phyloP scores from a whole-genome alignment of 2,797 vertebrate genomes.

The Bufotes viridis region DNA sequence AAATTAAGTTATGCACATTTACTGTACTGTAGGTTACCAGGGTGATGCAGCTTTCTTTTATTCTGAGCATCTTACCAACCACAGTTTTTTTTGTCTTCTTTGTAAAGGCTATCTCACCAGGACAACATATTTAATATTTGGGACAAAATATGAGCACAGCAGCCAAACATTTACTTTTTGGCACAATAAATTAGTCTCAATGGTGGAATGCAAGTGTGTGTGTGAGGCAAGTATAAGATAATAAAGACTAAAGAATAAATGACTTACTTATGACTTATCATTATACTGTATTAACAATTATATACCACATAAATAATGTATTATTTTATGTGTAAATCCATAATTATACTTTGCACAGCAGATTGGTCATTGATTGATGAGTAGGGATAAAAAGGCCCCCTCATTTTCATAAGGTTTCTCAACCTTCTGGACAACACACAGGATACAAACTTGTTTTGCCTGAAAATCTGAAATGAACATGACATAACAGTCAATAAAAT shows the following conservation, averaged over 20 bases:
- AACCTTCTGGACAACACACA: constrained; percentile 78
- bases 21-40: too few relatives aligned
- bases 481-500: constrained; percentile 82
- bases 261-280: constrained; percentile 51
- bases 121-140: too few relatives aligned
- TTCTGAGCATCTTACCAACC: too few relatives aligned
- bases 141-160: neutral
- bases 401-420: constrained; percentile 81
- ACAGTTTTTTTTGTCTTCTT: too few relatives aligned
- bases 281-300: constrained; percentile 68
- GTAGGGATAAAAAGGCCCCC: constrained; percentile 80
- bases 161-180: neutral
- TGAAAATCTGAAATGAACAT: constrained; percentile 79
- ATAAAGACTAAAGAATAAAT: neutral
- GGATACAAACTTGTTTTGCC: constrained; percentile 80
- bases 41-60: too few relatives aligned
- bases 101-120: too few relatives aligned
- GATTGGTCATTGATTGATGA: constrained; percentile 83
- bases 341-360: constrained; percentile 77
- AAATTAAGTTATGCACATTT: too few relatives aligned
- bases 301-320: constrained; percentile 76
- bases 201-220: neutral
- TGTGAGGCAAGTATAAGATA: neutral
- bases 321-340: constrained; percentile 71
- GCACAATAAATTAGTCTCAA: neutral